Evolutionary conservation across 2,113 vertebrate genomes (phyloP), one percentile per base, ranked within the genome.

Genomic region (Pluvianellus socialis): DNA sequence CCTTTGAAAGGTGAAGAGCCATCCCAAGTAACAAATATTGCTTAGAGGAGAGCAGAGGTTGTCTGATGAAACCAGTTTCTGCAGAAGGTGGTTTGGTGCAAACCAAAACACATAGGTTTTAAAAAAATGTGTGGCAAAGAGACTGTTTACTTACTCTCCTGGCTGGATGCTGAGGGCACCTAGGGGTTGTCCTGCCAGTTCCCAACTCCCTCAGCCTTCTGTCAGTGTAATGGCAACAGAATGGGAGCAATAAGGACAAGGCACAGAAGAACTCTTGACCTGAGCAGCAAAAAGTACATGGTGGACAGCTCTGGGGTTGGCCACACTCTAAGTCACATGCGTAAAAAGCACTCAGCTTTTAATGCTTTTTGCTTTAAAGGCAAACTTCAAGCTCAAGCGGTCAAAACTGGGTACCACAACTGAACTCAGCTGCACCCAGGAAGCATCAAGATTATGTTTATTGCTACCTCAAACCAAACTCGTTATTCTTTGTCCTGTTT

Each of bases 291-390:
- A 61, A 84, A 45, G 14, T 28, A 67, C 21, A 2, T 20, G 16
- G 14, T 26, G 45, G 33, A 45, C 21, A 80, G 21, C 19, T 30
- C 44, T 75, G 28, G 28, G n/a, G 38, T 28, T 88, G 75, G 10
- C 10, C 28, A 14, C 32, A 12, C n/a, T 42, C 52, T 42, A 30
- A 82, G 2, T 13, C 26, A 7, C 1, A 0, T 12, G 44, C 6
- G 40, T 14, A 21, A 76, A 74, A 88, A 68, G 0, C 8, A 27
- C 7, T 26, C 22, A 72, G 44, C 5, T 40, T 38, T 38, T 38
- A 38, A 38, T 38, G 38, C 38, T 38, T 38, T 38, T 38, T 38
- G 38, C 38, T 38, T 38, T 73, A 45, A 79, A 7, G 35, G 55
- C 11, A 63, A 63, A 63, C 79, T 88, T 88, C 8, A 8, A 90